Evolutionary conservation across 2,797 vertebrate species (phyloP), one percentile per base, ranked within the genome.

Genomic region (Enteromius anoplus): DNA sequence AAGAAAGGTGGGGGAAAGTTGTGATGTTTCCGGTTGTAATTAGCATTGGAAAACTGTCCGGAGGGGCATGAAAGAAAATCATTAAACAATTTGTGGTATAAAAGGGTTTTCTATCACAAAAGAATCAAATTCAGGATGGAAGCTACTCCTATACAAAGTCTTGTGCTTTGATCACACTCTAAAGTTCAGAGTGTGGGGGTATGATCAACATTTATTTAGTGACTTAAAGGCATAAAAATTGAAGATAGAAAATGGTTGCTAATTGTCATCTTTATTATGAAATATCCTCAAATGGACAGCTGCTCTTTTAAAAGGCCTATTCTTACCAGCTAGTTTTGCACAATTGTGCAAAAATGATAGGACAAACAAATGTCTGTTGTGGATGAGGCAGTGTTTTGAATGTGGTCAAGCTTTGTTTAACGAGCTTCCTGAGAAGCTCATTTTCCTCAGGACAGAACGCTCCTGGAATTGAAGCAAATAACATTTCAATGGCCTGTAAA

Each of bases 281-380:
- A 91, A 92, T 90, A 83, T 85, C 82, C 84, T 86, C 87, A 91
- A 91, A 90, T 90, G 89, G 88, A 93, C 89, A 88, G 88, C 84
- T 86, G 82, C 87, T 88, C 90, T 86, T 89, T 85, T 87, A 87
- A 87, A 85, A 81, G 85, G 88, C 90, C 92, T 94, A 94, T 95
- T 95, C 92, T 93, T 91, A 88, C 84, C 87, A 89, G 89, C 70
- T 62, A 60, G 68, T 85, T 73, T 78, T 89, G 85, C 75, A 84
- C 88, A 91, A 89, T 86, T 88, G 85, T 88, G 89, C 87, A 89
- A 90, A 92, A 88, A 91, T 85, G 42, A 84, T 58, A 87, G 64
- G 75, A 90, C 91, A 93, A 93, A 92, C 93, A 94, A 95, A 94
- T 91, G 94, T 94, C 94, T 95, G 93, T 93, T 94, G 93, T 93